Percentiles rank a stretch among this genome's conserved stretches.
phyloP scores from a whole-genome alignment of 2,797 vertebrate genomes.

The Luscinia megarhynchos region DNA sequence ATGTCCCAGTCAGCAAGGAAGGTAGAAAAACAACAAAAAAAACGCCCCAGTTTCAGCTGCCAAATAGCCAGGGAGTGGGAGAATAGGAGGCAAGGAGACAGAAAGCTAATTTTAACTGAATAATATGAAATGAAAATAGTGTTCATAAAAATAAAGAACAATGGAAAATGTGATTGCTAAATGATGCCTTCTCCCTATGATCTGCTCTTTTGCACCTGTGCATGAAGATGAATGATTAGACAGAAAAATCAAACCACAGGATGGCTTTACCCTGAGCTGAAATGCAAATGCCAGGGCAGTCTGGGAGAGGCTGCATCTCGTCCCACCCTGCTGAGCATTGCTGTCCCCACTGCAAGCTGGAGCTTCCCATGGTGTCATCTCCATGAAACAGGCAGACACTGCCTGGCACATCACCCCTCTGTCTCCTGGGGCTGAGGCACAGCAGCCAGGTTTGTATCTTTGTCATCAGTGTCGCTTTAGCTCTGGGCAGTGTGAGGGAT shows the following conservation, averaged over 20 bases:
- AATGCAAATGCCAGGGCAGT: neutral
- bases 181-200: rapidly evolving
- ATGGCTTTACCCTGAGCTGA: neutral
- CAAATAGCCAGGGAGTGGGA: neutral
- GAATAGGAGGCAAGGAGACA: neutral
- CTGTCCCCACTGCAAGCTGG: neutral
- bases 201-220: neutral
- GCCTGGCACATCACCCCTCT: neutral
- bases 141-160: neutral
- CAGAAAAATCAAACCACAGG: neutral
- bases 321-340: neutral
- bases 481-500: neutral
- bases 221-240: neutral
- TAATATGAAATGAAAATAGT: neutral
- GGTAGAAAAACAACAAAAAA: neutral
- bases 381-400: neutral
- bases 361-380: rapidly evolving
- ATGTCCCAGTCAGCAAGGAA: neutral
- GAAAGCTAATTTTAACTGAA: neutral
- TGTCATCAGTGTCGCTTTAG: neutral
- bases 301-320: neutral
- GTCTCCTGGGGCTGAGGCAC: neutral
- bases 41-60: neutral
- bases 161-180: neutral
- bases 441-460: neutral